Evolutionary conservation across 2,888 invertebrate species (phyloP), one percentile per base, ranked within the genome.

Genomic region (Polia nebulosa): DNA sequence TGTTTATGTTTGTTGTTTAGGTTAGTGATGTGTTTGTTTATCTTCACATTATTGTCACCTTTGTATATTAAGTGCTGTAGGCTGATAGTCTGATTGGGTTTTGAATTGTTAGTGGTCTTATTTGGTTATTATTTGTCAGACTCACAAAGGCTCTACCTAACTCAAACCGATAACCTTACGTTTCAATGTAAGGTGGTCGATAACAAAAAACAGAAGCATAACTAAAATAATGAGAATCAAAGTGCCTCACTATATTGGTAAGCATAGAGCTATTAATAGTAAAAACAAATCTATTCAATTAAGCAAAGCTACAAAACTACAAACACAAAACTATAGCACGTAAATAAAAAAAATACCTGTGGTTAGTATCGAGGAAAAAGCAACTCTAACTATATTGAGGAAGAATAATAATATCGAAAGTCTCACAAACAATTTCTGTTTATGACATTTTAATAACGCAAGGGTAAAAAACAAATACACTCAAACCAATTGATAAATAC

Each of bases 351-450:
- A n/a, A n/a, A n/a, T n/a, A n/a, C 36, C 13, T 11, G 3, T 4
- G 15, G 36, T 36, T 36, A 17, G 15, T 36, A 20, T 32, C n/a
- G 0, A 32, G 36, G 11, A 8, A 44, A 56, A 67, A 32, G 0
- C 20, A 51, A 25, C 51, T 17, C 15, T 29, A n/a, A 64, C 27
- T 36, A 56, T 69, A 49, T 17, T 36, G 9, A 52, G 32, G 15
- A 34, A 29, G 5, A 61, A 44, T 20, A 51, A 51, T 47, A 71
- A 51, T 63, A 56, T 34, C 34, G 8, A 15, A 47, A 47, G 29
- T 34, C 25, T 36, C 53, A 25, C 5, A 49, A 61, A n/a, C 53
- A 65, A 80, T 82, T 82, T 60, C 53, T 70, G 72, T 70, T 80
- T 52, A 29, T 59, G 64, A 76, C 76, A 63, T 56, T 61, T 59